Evolutionary conservation across 2,113 vertebrate species (phyloP), one percentile per base, ranked within the genome.

Genomic region (Pterocles orientalis): DNA sequence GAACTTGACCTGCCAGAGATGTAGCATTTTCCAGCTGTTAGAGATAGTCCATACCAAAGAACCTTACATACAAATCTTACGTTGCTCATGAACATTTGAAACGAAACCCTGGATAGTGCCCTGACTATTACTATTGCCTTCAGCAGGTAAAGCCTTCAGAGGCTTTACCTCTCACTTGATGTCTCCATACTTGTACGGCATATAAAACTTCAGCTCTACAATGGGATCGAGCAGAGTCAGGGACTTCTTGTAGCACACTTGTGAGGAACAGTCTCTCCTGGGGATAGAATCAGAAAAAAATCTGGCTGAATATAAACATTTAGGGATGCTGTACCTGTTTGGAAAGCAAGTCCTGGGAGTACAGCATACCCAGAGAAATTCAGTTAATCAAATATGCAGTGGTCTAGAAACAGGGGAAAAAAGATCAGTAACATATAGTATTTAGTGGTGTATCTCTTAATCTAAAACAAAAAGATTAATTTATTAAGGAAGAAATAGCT

Each of bases 371-470:
- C 23, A 75, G 61, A 62, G 51, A 86, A 68, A 72, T 12, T 58
- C 26, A n/a, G 5, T n/a, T 75, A 45, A 41, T 64, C 29, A 53
- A 71, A 43, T 10, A 21, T 12, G 7, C 4, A 3, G 13, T 77
- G 13, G 17, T 65, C 10, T 77, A 80, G 58, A 65, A 83, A 56
- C 2, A 29, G 36, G 33, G 19, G 13, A 7, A 64, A 26, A 71
- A 54, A 61, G 0, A 36, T 4, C 7, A 33, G 18, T 43, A 23
- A 33, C 0, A 2, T 41, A 62, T 6, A 16, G 23, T 43, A 54
- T 4, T 29, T 28, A n/a, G 28, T 4, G 1, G 6, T n/a, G 4
- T n/a, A 50, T 26, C 14, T 53, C 25, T 39, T 88, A 1, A 1
- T 68, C 53, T 65, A 51, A 82, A 73, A 0, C 0, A 66, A 60